Base-by-base conservation (phyloP, 2,113 vertebrate genomes). In the Pluvianellus socialis region DNA sequence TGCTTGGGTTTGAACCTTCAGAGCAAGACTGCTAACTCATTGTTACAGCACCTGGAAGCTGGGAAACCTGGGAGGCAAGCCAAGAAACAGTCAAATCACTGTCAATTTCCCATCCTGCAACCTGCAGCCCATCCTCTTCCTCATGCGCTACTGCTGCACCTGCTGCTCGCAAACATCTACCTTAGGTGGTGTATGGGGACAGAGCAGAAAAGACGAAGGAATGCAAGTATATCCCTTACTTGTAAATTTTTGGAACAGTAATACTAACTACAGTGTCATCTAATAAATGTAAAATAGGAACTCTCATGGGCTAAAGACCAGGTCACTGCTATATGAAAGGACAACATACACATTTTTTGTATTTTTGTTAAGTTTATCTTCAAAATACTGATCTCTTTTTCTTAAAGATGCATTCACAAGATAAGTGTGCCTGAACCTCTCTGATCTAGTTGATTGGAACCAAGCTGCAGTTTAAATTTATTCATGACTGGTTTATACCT, bases 391-490 rank as follows among this genome's bases (percentile, higher is more conserved):
- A 85, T 18, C 6, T 74, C 1, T 47, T 59, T 71, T 66, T 53
- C 61, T 91, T 84, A 58, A 86, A 81, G 38, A 68, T 65, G 23
- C 10, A 81, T 72, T 89, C 70, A 45, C 11, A 92, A 68, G 30
- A 9, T 40, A 91, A 86, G 52, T 5, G 3, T 85, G 40, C 32
- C 86, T n/a, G 45, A 87, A 75, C 14, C 5, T 72, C 52, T 92
- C 13, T 72, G 47, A 95, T 65, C 30, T 53, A 71, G 44, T 17
- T 61, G 27, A 81, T 5, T 82, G 62, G 86, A 96, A 82, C 17
- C 44, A 73, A 90, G 79, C 49, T 79, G 33, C 27, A 65, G 62
- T 76, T 96, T 58, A 75, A 90, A 91, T 91, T 93, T 88, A 92
- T 88, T 95, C 75, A 80, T 86, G 4, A 83, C 67, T 88, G 44